Evolutionary conservation across 2,797 vertebrate species (phyloP), one percentile per base, ranked within the genome.

Genomic region (Peromyscus eremicus): DNA sequence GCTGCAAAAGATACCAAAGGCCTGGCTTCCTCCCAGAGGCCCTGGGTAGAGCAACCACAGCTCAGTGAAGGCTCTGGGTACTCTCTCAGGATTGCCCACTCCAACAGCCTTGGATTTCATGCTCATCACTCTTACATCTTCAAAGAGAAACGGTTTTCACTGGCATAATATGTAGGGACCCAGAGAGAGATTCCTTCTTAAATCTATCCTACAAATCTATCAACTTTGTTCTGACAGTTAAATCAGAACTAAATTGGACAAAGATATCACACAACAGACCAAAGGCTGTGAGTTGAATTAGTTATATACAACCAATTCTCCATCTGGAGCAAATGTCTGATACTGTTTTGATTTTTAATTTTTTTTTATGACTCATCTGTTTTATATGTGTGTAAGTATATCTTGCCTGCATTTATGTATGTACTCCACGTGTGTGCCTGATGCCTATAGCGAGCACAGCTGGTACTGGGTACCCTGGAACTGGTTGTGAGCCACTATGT

Each of bases 131-230:
- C 68, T 92, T 55, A 84, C 60, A 75, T 80, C 68, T 76, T 85
- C 83, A 89, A 89, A 95, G 52, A 92, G 91, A 95, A 95, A 52
- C 16, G 10, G 52, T 55, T 92, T 92, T 92, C 86, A 77, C 43
- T 89, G 87, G 77, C 89, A 89, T 32, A 88, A 7, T 49, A 90
- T 0, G 84, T 11, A 81, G 85, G 62, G 84, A 93, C 91, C 75
- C 70, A 84, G 82, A 84, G 27, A 77, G 29, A 68, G 12, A 32
- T 6, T 52, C 81, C 75, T 94, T 87, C 68, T 89, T 75, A 90
- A 92, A 92, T 37, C 86, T 77, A 76, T 1, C 4, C 23, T 96
- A 66, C 25, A 43, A 80, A 91, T 46, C 80, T 80, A 75, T 13
- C 52, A 92, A n/a, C 7, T 85, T 80, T 79, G 75, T 80, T 89